phyloP scores from a whole-genome alignment of 2,888 invertebrate genomes.

The Agriopis leucophaearia region DNA sequence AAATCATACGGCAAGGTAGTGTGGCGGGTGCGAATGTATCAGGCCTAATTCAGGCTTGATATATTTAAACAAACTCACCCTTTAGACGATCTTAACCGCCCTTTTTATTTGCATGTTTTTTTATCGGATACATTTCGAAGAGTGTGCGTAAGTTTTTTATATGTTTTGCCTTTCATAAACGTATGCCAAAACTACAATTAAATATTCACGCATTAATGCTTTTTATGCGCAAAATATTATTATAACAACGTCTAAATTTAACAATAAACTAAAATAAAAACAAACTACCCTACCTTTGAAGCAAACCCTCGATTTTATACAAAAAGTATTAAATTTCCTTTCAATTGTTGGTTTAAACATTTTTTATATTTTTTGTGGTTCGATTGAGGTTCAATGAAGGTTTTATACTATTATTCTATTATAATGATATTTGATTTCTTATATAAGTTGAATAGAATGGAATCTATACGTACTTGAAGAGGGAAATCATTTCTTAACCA shows the following conservation, averaged over 20 bases:
- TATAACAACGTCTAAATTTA: slow-evolving; percentile 33
- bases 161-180: not conserved
- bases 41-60: too few relatives aligned
- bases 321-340: slow-evolving; percentile 29
- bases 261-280: slow-evolving; percentile 31
- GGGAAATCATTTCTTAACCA: slow-evolving; percentile 10
- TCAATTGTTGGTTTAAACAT: slow-evolving; percentile 26
- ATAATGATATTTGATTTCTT: slow-evolving; percentile 40
- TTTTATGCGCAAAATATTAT: slow-evolving; percentile 51
- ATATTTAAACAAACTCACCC: too few relatives aligned
- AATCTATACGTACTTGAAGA: slow-evolving; percentile 28
- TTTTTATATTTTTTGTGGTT: slow-evolving; percentile 31
- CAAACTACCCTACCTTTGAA: slow-evolving; percentile 14
- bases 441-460: slow-evolving; percentile 16
- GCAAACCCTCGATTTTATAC: slow-evolving; percentile 25
- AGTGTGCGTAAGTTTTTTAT: too few relatives aligned
- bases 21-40: too few relatives aligned
- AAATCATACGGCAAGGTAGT: too few relatives aligned
- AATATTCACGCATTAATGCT: slow-evolving; percentile 46
- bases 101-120: too few relatives aligned
- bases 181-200: slow-evolving; percentile 2
- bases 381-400: slow-evolving; percentile 26
- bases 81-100: too few relatives aligned
- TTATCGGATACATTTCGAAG: too few relatives aligned
- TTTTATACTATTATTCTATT: slow-evolving; percentile 37